These are phyloP conservation scores for Epinotia bilunana DNA, from an alignment of 2,888 invertebrate genomes.

Conservation along the genomic window DNA sequence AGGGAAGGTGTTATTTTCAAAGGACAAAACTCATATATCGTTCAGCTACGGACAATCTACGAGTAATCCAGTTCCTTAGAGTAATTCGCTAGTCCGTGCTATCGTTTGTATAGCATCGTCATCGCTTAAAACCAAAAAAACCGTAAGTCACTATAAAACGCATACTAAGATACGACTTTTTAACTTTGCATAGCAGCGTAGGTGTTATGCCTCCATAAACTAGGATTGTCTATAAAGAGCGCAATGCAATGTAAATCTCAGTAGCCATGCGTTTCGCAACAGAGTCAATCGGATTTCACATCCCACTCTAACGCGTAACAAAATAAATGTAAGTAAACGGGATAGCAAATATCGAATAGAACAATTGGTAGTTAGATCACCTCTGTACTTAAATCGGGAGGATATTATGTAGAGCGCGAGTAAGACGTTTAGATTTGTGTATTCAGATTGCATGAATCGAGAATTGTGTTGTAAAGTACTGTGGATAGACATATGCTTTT, in stretches of 20 bases:
- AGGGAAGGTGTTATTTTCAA: not conserved
- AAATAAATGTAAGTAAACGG: slow-evolving; percentile 18
- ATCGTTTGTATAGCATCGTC: slow-evolving; percentile 27
- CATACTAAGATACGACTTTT: not conserved
- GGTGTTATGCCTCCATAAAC: slow-evolving; percentile 58
- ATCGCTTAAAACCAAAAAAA: not conserved
- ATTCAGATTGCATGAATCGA: slow-evolving; percentile 36
- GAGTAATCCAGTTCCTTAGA: slow-evolving; percentile 25
- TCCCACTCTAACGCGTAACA: not conserved
- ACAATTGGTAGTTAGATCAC: slow-evolving; percentile 5
- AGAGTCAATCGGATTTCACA: not conserved
- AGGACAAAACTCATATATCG: slow-evolving; percentile 16
- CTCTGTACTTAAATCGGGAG: slow-evolving; percentile 44
- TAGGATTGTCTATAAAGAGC: slow-evolving; percentile 56
- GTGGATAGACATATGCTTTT: slow-evolving; percentile 7
- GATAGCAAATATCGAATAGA: not conserved
- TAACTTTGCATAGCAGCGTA: slow-evolving; percentile 46
- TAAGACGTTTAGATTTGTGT: slow-evolving; percentile 47
- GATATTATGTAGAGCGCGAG: slow-evolving; percentile 44
- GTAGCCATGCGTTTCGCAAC: slow-evolving; percentile 36
- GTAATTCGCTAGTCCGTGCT: slow-evolving; percentile 20
- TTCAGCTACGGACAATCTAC: not conserved
- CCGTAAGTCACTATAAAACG: not conserved
- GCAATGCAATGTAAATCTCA: slow-evolving; percentile 55
- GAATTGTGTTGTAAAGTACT: slow-evolving; percentile 32